phyloP scores from a whole-genome alignment of 2,888 invertebrate species.

The Pemphredon lugubris region DNA sequence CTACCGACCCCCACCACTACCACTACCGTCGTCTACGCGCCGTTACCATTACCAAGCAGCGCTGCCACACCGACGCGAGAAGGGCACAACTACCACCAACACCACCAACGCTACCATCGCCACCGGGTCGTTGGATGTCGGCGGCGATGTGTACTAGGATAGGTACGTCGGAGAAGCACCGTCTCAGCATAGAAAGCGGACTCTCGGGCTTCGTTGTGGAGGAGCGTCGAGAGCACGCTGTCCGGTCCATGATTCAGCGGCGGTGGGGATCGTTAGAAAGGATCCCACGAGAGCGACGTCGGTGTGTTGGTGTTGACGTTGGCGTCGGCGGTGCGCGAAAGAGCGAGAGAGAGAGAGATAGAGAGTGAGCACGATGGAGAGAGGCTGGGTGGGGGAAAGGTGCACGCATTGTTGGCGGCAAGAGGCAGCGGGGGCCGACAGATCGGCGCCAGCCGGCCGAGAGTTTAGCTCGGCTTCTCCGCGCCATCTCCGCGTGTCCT shows the following conservation, averaged over 20 bases:
- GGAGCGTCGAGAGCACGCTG: too few relatives aligned
- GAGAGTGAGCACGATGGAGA: too few relatives aligned
- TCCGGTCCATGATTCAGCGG: too few relatives aligned
- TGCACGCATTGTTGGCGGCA: constrained; percentile 73
- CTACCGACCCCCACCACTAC: constrained; percentile 25
- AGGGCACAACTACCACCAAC: constrained; percentile 19
- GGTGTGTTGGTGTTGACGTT: too few relatives aligned
- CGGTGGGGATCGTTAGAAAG: too few relatives aligned
- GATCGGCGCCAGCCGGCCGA: constrained; percentile 74
- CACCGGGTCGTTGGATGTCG: constrained; percentile 11
- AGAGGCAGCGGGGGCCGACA: constrained; percentile 72
- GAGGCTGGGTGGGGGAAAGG: constrained; percentile 20
- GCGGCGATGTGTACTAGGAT: constrained; percentile 27
- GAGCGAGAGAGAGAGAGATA: too few relatives aligned
- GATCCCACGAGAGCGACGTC: too few relatives aligned
- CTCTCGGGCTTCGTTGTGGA: too few relatives aligned
- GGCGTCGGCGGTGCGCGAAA: too few relatives aligned
- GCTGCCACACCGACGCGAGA: too few relatives aligned
- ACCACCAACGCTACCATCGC: not conserved
- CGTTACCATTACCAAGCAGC: constrained; percentile 14
- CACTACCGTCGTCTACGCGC: constrained; percentile 1
- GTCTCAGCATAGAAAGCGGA: too few relatives aligned
- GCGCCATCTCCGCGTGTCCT: constrained; percentile 44
- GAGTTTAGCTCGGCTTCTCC: constrained; percentile 66
- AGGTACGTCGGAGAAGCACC: too few relatives aligned